Conservation (phyloP, 2,113 vertebrate genomes). For the Dendropsophus ebraccatus region DNA sequence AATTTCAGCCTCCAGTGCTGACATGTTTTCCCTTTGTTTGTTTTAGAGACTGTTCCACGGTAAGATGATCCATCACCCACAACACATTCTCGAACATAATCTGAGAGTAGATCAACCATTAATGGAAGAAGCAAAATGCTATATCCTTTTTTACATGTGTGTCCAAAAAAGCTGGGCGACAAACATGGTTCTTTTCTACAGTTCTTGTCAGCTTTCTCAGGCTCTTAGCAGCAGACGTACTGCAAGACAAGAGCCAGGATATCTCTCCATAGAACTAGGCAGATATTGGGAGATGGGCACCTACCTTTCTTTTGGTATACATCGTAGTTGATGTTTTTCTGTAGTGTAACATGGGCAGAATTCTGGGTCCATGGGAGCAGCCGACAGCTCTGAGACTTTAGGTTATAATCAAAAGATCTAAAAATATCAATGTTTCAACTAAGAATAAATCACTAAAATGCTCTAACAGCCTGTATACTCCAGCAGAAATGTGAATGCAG, state of each 20-base stretch:
- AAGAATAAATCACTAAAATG: too few relatives aligned
- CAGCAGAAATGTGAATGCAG: too few relatives aligned
- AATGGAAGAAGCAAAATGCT: too few relatives aligned
- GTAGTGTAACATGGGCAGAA: constrained; percentile 74
- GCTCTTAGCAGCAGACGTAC: too few relatives aligned
- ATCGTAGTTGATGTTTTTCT: constrained; percentile 87
- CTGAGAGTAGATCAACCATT: constrained; percentile 69
- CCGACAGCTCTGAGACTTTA: constrained; percentile 81
- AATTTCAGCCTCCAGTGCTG: constrained; percentile 89
- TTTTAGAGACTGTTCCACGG: constrained; percentile 79
- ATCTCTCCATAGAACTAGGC: too few relatives aligned
- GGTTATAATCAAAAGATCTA: constrained; percentile 90
- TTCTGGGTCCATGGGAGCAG: constrained; percentile 87
- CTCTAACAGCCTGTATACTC: not conserved
- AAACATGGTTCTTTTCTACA: too few relatives aligned
- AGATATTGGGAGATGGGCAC: constrained; percentile 29
- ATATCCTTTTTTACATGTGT: too few relatives aligned
- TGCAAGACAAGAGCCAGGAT: too few relatives aligned
- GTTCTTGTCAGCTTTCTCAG: not conserved
- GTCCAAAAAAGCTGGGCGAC: too few relatives aligned
- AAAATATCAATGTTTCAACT: not conserved
- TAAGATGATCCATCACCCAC: constrained; percentile 82
- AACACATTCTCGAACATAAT: constrained; percentile 87
- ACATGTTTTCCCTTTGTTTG: constrained; percentile 79
- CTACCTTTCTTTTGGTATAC: constrained; percentile 96